phyloP scores from a whole-genome alignment of 2,888 invertebrate genomes.

The Cephus runcator region DNA sequence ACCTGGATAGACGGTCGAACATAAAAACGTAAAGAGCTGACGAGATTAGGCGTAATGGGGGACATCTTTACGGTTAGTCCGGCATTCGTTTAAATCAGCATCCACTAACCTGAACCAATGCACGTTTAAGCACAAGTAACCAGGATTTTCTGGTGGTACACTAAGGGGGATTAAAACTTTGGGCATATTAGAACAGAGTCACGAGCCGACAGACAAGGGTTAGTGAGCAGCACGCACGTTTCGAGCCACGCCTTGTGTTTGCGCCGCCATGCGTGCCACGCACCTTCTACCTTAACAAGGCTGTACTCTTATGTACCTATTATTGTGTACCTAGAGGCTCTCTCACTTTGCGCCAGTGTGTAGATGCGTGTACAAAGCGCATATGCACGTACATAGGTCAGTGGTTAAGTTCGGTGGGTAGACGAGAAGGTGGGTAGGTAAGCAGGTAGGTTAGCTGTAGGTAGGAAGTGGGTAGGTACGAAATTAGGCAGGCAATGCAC shows the following conservation, averaged over 20 bases:
- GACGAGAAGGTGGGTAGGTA: neutral
- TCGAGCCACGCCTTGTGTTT: slow-evolving; percentile 60
- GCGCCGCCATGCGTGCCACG: slow-evolving; percentile 62
- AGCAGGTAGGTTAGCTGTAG: too few species aligned
- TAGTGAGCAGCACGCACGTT: slow-evolving; percentile 25
- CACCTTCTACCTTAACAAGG: slow-evolving; percentile 58
- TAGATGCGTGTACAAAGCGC: neutral
- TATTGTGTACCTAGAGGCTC: neutral
- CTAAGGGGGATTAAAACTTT: slow-evolving; percentile 19
- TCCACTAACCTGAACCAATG: neutral
- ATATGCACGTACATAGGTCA: neutral
- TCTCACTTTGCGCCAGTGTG: neutral
- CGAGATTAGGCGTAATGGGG: neutral
- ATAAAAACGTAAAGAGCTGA: neutral
- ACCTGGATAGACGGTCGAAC: slow-evolving; percentile 38
- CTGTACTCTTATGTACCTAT: neutral
- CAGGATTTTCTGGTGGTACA: neutral
- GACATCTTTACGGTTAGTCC: neutral
- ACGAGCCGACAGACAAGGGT: slow-evolving; percentile 10
- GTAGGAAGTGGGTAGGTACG: neutral
- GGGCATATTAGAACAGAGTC: slow-evolving; percentile 19
- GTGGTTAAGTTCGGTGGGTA: neutral
- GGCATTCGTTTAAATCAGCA: neutral
- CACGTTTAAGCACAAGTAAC: neutral
- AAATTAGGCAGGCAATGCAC: neutral